A percentile compares a stretch with the other conserved stretches of the same genome.
Evolutionary conservation across 2,888 invertebrate species (phyloP).

Genomic region (Caenorhabditis panamensis): DNA sequence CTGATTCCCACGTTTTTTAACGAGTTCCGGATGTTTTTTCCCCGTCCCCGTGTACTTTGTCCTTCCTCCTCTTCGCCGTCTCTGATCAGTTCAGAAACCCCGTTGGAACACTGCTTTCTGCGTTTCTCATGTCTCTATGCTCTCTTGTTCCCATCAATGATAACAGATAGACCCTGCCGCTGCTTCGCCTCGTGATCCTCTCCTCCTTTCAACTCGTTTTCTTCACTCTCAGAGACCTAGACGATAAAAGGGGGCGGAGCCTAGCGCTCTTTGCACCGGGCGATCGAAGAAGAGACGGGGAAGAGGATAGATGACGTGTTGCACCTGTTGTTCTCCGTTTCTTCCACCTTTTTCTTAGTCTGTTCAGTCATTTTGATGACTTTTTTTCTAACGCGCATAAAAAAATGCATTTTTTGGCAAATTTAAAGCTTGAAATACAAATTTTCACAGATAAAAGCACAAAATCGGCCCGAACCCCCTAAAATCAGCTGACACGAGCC

Average conservation of each 20-base stretch:
- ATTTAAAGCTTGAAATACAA: too few species aligned
- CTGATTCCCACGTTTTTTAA: too few species aligned
- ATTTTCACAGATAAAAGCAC: too few species aligned
- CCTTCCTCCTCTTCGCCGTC: neutral
- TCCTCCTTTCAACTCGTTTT: slow-evolving; percentile 30
- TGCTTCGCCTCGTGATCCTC: slow-evolving; percentile 25
- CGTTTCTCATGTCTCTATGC: too few species aligned
- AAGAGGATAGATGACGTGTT: slow-evolving; percentile 25
- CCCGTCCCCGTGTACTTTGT: slow-evolving; percentile 24
- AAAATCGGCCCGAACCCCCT: too few species aligned
- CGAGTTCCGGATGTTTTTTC: too few species aligned
- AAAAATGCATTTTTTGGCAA: too few species aligned
- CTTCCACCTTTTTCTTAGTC: neutral
- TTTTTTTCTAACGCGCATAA: too few species aligned
- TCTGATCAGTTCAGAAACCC: slow-evolving; percentile 12
- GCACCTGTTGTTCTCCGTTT: slow-evolving; percentile 17
- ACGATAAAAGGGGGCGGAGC: slow-evolving; percentile 18
- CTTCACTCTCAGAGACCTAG: neutral
- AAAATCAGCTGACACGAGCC: too few species aligned
- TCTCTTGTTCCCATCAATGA: too few species aligned
- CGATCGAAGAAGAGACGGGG: neutral
- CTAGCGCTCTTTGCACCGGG: slow-evolving; percentile 46
- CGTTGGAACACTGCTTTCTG: slow-evolving; percentile 9
- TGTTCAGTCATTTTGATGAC: neutral
- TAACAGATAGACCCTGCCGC: slow-evolving; percentile 1